A percentile compares a stretch with the other conserved stretches of the same genome.
Conservation (phyloP, 2,113 vertebrate genomes). For the Toxotes chatareus region DNA sequence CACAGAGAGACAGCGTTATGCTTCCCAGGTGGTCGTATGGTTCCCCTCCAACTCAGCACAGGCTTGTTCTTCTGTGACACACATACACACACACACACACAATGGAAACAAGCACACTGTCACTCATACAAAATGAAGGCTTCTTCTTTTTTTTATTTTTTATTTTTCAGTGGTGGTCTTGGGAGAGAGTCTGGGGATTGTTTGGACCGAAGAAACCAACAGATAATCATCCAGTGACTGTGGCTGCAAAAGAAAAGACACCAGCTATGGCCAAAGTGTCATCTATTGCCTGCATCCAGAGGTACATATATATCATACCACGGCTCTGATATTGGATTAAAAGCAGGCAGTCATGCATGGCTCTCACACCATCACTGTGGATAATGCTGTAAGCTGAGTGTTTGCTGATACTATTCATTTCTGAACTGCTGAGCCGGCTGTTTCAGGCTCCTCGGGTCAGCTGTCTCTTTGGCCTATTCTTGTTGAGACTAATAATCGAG, state of each 20-base stretch:
- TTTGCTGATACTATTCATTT: conserved; percentile 32
- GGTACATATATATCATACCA: not conserved
- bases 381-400: conserved; percentile 23
- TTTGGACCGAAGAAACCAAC: not conserved
- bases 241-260: not conserved
- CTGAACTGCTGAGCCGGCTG: conserved; percentile 27
- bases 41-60: not conserved
- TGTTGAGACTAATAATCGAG: conserved; percentile 25
- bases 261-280: not conserved
- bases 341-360: not conserved
- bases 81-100: not conserved
- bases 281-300: not conserved
- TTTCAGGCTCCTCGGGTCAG: not conserved
- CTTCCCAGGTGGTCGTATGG: not conserved
- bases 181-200: not conserved
- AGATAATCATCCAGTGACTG: not conserved
- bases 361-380: not conserved
- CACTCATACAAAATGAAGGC: not conserved
- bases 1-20: not conserved
- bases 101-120: not conserved
- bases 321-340: not conserved
- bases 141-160: not conserved
- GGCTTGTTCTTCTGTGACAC: not conserved
- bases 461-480: not conserved
- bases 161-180: not conserved